Evolutionary conservation across 2,888 invertebrate genomes (phyloP).

Genomic region (Trichogramma dendrolimi): DNA sequence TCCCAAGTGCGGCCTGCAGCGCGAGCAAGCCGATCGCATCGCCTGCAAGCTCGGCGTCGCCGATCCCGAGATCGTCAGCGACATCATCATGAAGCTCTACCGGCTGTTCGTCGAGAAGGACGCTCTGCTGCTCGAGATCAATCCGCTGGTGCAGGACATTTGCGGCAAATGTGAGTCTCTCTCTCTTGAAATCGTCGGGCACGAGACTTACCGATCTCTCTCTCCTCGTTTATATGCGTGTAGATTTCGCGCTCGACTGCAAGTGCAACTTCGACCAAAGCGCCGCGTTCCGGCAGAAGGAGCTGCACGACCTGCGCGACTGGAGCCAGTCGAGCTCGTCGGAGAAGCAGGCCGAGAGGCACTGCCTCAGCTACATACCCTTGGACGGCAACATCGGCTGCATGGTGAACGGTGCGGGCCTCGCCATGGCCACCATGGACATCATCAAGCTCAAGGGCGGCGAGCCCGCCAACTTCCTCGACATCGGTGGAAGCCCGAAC

Average conservation of each 20-base stretch:
- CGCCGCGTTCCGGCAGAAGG: constrained; percentile 57
- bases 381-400: constrained; percentile 61
- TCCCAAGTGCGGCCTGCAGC: constrained; percentile 66
- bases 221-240: neutral
- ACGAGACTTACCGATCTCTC: neutral
- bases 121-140: constrained; percentile 58
- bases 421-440: constrained; percentile 66
- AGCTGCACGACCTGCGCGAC: constrained; percentile 55
- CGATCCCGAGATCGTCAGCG: constrained; percentile 20
- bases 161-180: constrained; percentile 11
- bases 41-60: constrained; percentile 54
- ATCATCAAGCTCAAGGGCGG: constrained; percentile 61
- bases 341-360: constrained; percentile 56
- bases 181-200: neutral
- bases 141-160: constrained; percentile 51
- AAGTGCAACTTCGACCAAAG: constrained; percentile 62
- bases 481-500: constrained; percentile 61
- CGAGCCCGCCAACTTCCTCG: constrained; percentile 60
- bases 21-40: constrained; percentile 65
- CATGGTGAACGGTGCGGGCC: constrained; percentile 61
- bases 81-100: constrained; percentile 50
- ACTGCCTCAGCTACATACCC: constrained; percentile 59
- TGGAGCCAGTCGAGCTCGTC: constrained; percentile 57
- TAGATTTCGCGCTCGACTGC: constrained; percentile 60
- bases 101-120: constrained; percentile 57